These are phyloP conservation scores for Elysia chlorotica DNA, from an alignment of 1,140 invertebrate genomes.

Conservation along the genomic window DNA sequence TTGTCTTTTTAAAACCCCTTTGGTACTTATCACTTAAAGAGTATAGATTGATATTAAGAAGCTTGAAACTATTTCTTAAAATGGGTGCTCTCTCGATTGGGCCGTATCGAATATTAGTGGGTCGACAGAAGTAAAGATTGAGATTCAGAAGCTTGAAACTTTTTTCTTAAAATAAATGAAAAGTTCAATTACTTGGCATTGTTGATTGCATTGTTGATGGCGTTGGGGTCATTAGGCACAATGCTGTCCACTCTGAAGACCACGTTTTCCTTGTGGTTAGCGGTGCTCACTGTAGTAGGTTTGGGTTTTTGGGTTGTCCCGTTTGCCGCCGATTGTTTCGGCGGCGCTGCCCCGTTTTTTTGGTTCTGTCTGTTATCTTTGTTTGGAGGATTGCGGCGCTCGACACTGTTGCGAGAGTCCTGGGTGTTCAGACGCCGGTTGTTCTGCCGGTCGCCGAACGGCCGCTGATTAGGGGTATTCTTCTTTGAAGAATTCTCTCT, in stretches of 20 bases:
- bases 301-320: slow-evolving; percentile 47
- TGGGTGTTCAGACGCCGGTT: slow-evolving; percentile 31
- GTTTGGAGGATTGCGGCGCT: slow-evolving; percentile 40
- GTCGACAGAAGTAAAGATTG: too few relatives aligned
- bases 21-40: too few relatives aligned
- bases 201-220: slow-evolving; percentile 68
- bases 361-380: slow-evolving; percentile 45
- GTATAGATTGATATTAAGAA: too few relatives aligned
- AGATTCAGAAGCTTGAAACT: too few relatives aligned
- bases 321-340: slow-evolving; percentile 35
- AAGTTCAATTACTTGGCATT: slow-evolving; percentile 47
- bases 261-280: slow-evolving; percentile 53
- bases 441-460: slow-evolving; percentile 54
- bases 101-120: too few relatives aligned
- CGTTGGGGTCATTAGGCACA: slow-evolving; percentile 66
- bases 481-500: slow-evolving; percentile 52
- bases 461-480: slow-evolving; percentile 61
- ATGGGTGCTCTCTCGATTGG: too few relatives aligned
- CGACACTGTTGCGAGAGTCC: slow-evolving; percentile 32
- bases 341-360: slow-evolving; percentile 54
- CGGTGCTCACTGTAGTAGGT: slow-evolving; percentile 21
- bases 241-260: slow-evolving; percentile 69
- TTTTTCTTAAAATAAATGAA: too few relatives aligned
- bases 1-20: too few relatives aligned
- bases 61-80: too few relatives aligned